A percentile compares a stretch with the other conserved stretches of the same genome.
These are phyloP conservation scores for Anorthoa munda DNA, from an alignment of 2,888 invertebrate genomes.

Conservation along the genomic window DNA sequence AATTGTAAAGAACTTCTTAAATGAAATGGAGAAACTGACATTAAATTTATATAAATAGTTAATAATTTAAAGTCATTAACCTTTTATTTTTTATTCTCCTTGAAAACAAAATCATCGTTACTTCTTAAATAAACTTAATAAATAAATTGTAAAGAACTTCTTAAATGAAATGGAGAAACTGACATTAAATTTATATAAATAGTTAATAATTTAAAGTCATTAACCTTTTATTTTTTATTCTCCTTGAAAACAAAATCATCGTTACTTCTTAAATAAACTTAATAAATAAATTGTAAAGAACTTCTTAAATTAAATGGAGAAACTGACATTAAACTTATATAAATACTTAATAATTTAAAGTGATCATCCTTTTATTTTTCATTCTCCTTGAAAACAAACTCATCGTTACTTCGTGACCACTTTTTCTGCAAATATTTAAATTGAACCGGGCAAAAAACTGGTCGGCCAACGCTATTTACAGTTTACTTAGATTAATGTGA, in stretches of 20 bases:
- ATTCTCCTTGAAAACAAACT: background rate
- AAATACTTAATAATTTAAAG: too few relatives aligned
- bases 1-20: too few relatives aligned
- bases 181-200: too few relatives aligned
- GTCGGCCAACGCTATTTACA: constrained; percentile 35
- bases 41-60: too few relatives aligned
- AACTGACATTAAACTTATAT: background rate
- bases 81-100: too few relatives aligned
- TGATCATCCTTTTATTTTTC: background rate
- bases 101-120: too few relatives aligned
- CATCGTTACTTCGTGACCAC: background rate
- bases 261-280: background rate
- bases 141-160: too few relatives aligned
- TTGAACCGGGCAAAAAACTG: constrained; percentile 40
- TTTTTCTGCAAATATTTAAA: constrained; percentile 29
- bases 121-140: too few relatives aligned
- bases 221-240: background rate
- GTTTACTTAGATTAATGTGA: constrained; percentile 48
- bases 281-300: background rate
- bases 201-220: too few relatives aligned
- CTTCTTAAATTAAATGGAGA: background rate
- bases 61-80: too few relatives aligned
- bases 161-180: too few relatives aligned
- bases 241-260: background rate
- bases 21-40: too few relatives aligned